These are phyloP conservation scores for Protobothrops mucrosquamatus DNA, from an alignment of 2,113 vertebrate species.

Conservation along the genomic window DNA sequence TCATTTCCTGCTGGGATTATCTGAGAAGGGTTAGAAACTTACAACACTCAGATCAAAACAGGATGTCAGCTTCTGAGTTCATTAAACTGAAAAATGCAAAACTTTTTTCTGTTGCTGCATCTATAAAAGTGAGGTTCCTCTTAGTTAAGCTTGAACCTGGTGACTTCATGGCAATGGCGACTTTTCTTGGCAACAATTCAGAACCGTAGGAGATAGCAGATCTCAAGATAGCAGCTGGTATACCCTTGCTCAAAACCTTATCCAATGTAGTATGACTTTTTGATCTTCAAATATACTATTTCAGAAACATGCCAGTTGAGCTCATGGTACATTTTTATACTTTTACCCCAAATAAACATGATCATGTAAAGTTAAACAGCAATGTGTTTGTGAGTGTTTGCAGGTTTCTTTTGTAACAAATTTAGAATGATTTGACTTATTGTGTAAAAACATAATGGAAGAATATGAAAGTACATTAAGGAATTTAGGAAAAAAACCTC, in stretches of 20 bases:
- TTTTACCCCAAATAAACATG: neutral
- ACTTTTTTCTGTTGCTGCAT: neutral
- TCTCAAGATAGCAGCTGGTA: neutral
- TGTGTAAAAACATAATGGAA: neutral
- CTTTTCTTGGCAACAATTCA: neutral
- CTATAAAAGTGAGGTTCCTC: neutral
- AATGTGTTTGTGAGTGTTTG: neutral
- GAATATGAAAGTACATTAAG: neutral
- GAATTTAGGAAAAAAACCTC: neutral
- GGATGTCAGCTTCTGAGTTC: conserved; percentile 62
- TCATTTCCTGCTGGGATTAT: conserved; percentile 58
- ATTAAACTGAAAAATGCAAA: conserved; percentile 58
- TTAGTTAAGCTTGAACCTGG: neutral
- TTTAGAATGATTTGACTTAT: neutral
- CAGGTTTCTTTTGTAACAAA: neutral
- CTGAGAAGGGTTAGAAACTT: conserved; percentile 31
- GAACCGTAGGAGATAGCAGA: neutral
- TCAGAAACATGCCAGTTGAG: neutral
- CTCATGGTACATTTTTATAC: neutral
- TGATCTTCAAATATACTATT: neutral
- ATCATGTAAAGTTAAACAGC: neutral
- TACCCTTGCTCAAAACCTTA: neutral
- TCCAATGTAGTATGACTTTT: neutral
- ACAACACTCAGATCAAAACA: conserved; percentile 62
- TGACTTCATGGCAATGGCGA: neutral